These are phyloP conservation scores for Bombylius discolor DNA, from an alignment of 2,888 invertebrate species.

Conservation along the genomic window DNA sequence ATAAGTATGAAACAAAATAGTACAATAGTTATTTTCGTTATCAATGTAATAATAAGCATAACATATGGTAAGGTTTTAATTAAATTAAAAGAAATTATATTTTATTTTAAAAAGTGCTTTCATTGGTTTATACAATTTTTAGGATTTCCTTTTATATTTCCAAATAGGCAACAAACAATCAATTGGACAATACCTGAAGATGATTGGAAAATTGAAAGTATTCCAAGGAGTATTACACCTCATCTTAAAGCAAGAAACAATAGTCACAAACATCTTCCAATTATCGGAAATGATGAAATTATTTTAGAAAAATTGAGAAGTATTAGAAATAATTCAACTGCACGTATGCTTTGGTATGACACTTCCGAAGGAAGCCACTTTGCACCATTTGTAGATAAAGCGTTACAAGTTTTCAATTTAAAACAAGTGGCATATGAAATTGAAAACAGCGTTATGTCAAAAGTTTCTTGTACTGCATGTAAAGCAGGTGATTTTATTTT, in stretches of 20 bases:
- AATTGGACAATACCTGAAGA: constrained; percentile 31
- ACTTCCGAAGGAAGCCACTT: constrained; percentile 57
- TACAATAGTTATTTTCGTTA: too few relatives aligned
- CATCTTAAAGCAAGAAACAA: constrained; percentile 26
- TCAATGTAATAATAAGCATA: too few relatives aligned
- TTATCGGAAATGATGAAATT: constrained; percentile 26
- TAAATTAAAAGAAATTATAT: too few relatives aligned
- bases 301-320: constrained; percentile 26
- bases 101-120: too few relatives aligned
- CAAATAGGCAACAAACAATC: constrained; percentile 21
- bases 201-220: constrained; percentile 28
- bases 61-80: too few relatives aligned
- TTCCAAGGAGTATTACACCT: constrained; percentile 33
- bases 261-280: constrained; percentile 24
- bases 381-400: constrained; percentile 70
- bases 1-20: too few relatives aligned
- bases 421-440: constrained; percentile 78
- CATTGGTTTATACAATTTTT: neutral
- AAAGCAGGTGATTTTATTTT: constrained; percentile 46
- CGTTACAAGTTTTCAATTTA: constrained; percentile 66
- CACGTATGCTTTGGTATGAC: constrained; percentile 55
- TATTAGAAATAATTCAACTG: constrained; percentile 22
- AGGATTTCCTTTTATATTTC: constrained; percentile 28
- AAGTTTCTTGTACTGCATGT: constrained; percentile 82
- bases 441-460: constrained; percentile 83